Percentiles rank a stretch among this genome's conserved stretches.
Conservation (phyloP, 2,888 invertebrate species). For the Deilephila elpenor region DNA sequence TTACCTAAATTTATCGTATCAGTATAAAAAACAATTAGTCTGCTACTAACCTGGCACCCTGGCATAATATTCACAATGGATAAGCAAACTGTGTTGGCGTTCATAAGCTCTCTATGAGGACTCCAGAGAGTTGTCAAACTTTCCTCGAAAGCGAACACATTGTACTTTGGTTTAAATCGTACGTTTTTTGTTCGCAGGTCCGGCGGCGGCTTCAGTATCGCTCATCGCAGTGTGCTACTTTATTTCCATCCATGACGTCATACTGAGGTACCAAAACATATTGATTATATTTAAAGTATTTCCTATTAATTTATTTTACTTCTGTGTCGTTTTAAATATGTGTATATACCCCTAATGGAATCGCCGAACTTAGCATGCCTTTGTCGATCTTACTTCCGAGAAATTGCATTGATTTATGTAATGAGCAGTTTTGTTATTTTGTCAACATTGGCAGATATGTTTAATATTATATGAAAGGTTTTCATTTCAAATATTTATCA, state of each 20-base stretch:
- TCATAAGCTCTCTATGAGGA: neutral
- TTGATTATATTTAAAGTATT: constrained; percentile 27
- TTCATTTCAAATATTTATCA: neutral
- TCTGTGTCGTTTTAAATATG: neutral
- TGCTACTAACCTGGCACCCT: no score
- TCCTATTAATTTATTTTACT: neutral
- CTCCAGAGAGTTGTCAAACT: constrained; percentile 29
- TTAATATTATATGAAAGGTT: no score
- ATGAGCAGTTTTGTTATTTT: no score
- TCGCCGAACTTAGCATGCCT: no score
- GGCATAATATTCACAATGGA: neutral
- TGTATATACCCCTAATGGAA: no score
- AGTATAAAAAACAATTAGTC: no score
- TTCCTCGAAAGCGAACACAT: neutral
- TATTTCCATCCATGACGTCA: constrained; percentile 24
- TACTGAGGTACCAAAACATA: constrained; percentile 13
- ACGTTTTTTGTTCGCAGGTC: constrained; percentile 59
- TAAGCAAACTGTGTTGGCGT: neutral
- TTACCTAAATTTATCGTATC: no score
- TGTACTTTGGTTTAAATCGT: constrained; percentile 4
- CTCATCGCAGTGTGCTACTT: constrained; percentile 55
- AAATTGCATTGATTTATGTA: no score
- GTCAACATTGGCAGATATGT: no score
- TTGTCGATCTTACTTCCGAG: no score
- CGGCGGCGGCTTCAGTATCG: constrained; percentile 57